Conservation (phyloP, 2,113 vertebrate genomes). For the Clarias gariepinus region DNA sequence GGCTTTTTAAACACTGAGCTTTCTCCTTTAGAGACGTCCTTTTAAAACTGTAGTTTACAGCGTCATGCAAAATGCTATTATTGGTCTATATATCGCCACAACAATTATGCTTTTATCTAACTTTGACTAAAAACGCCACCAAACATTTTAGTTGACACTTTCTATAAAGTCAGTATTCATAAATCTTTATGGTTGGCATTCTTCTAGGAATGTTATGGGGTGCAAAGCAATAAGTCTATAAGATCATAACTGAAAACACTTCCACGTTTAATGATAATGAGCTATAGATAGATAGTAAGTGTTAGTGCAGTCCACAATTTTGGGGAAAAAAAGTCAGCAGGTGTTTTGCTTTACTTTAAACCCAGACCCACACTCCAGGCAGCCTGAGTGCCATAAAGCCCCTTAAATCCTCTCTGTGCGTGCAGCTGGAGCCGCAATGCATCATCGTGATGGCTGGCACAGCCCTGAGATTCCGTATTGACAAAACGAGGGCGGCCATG, state of each 20-base stretch:
- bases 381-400: slow-evolving; percentile 15
- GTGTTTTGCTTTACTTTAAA: background rate
- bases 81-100: too few species aligned
- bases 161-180: background rate
- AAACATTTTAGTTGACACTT: background rate
- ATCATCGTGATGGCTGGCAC: slow-evolving; percentile 40
- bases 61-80: too few species aligned
- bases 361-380: background rate
- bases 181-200: background rate
- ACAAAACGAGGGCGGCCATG: slow-evolving; percentile 43
- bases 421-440: slow-evolving; percentile 27
- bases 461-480: slow-evolving; percentile 35
- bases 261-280: background rate
- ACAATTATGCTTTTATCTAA: too few species aligned
- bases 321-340: background rate
- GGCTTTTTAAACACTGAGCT: too few species aligned
- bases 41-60: too few species aligned
- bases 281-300: background rate
- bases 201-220: too few species aligned
- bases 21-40: too few species aligned
- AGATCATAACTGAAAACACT: background rate
- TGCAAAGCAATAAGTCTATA: background rate
- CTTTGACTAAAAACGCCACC: background rate
- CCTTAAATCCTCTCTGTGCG: slow-evolving; percentile 50
- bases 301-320: background rate